These are phyloP conservation scores for Lasioglossum figueresi DNA, from an alignment of 2,888 invertebrate genomes.

Conservation along the genomic window DNA sequence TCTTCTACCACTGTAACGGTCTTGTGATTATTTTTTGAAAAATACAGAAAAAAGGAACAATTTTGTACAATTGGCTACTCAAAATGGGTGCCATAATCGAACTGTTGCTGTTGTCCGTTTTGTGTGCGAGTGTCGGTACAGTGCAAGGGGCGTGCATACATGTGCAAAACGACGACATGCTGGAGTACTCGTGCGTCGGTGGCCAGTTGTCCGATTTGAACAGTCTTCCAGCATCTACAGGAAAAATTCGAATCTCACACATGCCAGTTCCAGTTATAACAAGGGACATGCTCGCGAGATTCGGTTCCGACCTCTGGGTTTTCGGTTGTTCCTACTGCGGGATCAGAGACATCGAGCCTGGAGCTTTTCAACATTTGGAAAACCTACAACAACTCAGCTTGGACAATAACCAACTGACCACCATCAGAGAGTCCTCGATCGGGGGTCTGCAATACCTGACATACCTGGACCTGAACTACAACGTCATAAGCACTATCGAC, in stretches of 20 bases:
- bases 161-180: slow-evolving; percentile 74
- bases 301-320: slow-evolving; percentile 75
- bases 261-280: slow-evolving; percentile 76
- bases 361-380: slow-evolving; percentile 72
- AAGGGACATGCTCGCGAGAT: slow-evolving; percentile 73
- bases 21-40: slow-evolving; percentile 15
- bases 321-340: slow-evolving; percentile 77
- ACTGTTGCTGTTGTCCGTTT: slow-evolving; percentile 57
- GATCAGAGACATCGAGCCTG: slow-evolving; percentile 76
- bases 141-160: slow-evolving; percentile 70
- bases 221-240: slow-evolving; percentile 68
- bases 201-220: slow-evolving; percentile 75
- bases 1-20: not conserved
- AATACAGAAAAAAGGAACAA: not conserved
- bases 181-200: slow-evolving; percentile 75
- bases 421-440: slow-evolving; percentile 77
- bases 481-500: slow-evolving; percentile 77
- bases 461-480: slow-evolving; percentile 80
- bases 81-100: slow-evolving; percentile 60
- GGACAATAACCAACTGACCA: slow-evolving; percentile 75
- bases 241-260: slow-evolving; percentile 74
- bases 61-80: not conserved
- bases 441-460: slow-evolving; percentile 73
- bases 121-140: slow-evolving; percentile 54
- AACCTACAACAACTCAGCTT: slow-evolving; percentile 79